Evolutionary conservation across 2,888 invertebrate genomes (phyloP).

Genomic region (Apamea anceps): DNA sequence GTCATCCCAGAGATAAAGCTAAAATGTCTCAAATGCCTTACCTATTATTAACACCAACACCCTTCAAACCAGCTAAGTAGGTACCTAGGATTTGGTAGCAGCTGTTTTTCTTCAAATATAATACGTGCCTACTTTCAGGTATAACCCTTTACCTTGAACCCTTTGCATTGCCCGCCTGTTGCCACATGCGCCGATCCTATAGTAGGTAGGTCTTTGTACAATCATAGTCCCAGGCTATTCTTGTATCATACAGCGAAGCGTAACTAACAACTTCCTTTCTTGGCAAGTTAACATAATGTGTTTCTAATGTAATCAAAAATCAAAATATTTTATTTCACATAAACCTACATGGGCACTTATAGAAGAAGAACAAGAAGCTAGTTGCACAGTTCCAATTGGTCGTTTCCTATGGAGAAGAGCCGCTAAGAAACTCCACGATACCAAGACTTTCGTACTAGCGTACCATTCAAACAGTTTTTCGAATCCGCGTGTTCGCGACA

Average conservation of each 20-base stretch:
- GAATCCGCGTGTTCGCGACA: too few relatives aligned
- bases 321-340: too few relatives aligned
- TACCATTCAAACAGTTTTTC: too few relatives aligned
- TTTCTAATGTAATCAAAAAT: not conserved
- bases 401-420: too few relatives aligned
- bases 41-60: not conserved
- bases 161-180: not conserved
- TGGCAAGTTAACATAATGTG: not conserved
- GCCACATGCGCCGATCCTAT: constrained; percentile 4
- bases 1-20: too few relatives aligned
- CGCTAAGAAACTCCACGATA: too few relatives aligned
- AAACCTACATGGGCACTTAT: too few relatives aligned
- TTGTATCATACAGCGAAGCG: not conserved
- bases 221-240: not conserved
- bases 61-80: not conserved
- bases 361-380: too few relatives aligned
- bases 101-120: not conserved
- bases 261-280: constrained; percentile 7
- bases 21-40: not conserved
- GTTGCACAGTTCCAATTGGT: too few relatives aligned
- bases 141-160: constrained; percentile 5
- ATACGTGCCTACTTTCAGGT: not conserved
- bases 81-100: not conserved
- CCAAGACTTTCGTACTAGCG: too few relatives aligned
- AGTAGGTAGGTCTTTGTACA: not conserved